phyloP scores from a whole-genome alignment of 1,140 invertebrate species.

The Aethina tumida region DNA sequence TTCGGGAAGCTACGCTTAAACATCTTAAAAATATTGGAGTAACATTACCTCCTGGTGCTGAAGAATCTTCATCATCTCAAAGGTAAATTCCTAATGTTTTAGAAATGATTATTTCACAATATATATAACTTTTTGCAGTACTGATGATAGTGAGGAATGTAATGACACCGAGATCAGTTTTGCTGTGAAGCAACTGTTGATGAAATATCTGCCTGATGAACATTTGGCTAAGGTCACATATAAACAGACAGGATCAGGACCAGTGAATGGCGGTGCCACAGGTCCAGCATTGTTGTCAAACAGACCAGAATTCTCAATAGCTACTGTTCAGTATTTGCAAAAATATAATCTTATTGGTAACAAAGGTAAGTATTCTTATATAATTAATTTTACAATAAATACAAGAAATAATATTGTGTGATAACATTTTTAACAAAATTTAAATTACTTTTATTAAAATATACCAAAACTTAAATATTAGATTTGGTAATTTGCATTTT shows the following conservation, averaged over 20 bases:
- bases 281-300: slow-evolving; percentile 14
- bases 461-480: too few relatives aligned
- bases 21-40: slow-evolving; percentile 41
- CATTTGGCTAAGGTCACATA: slow-evolving; percentile 36
- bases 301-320: slow-evolving; percentile 48
- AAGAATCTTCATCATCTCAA: slow-evolving; percentile 8
- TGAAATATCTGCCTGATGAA: slow-evolving; percentile 51
- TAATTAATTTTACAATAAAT: slow-evolving; percentile 12
- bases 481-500: too few relatives aligned
- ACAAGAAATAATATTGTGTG: too few relatives aligned
- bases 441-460: too few relatives aligned
- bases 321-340: slow-evolving; percentile 54
- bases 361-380: slow-evolving; percentile 6
- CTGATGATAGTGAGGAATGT: slow-evolving; percentile 8
- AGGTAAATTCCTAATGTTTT: slow-evolving; percentile 3
- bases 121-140: slow-evolving; percentile 7
- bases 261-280: slow-evolving; percentile 4
- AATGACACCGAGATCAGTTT: slow-evolving; percentile 27
- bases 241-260: slow-evolving; percentile 10
- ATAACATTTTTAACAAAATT: too few relatives aligned
- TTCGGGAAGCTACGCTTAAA: slow-evolving; percentile 41
- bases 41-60: slow-evolving; percentile 28
- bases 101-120: background rate
- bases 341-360: slow-evolving; percentile 43
- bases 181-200: slow-evolving; percentile 48